A percentile compares a stretch with the other conserved stretches of the same genome.
These are phyloP conservation scores for Sitobion miscanthi DNA, from an alignment of 1,140 invertebrate species.

Conservation along the genomic window DNA sequence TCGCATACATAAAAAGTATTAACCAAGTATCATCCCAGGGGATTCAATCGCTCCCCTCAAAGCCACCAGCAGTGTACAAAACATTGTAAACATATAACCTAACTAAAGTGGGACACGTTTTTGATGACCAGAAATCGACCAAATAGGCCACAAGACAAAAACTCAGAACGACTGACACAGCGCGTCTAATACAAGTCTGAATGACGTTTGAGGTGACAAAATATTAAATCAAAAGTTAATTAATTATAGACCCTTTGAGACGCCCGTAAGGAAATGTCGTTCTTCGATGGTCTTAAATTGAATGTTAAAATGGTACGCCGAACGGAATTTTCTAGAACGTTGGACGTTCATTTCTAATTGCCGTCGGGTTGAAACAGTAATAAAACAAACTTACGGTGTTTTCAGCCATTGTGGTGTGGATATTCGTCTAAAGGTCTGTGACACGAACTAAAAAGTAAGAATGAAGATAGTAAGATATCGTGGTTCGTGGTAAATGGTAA, in stretches of 20 bases:
- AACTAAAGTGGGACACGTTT: neutral
- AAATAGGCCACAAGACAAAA: neutral
- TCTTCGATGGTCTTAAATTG: neutral
- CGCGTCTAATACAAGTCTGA: neutral
- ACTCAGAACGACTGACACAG: neutral
- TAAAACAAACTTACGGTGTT: constrained; percentile 34
- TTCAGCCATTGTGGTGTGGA: constrained; percentile 7
- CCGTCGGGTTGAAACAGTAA: neutral
- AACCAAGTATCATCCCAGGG: too few relatives aligned
- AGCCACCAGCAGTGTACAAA: too few relatives aligned
- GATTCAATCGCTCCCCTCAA: too few relatives aligned
- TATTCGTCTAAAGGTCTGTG: too few relatives aligned
- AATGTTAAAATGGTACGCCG: neutral
- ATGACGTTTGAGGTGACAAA: neutral
- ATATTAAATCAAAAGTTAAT: neutral
- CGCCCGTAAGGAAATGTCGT: neutral
- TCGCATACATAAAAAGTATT: too few relatives aligned
- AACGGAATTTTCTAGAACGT: neutral
- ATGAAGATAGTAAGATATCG: too few relatives aligned
- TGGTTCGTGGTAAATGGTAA: neutral
- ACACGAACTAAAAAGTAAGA: too few relatives aligned
- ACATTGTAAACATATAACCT: too few relatives aligned
- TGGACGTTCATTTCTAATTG: neutral
- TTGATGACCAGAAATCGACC: neutral
- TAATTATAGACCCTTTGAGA: neutral